Evolutionary conservation across 1,140 invertebrate species (phyloP), one percentile per base, ranked within the genome.

Genomic region (Mycetomoellerius zeteki): DNA sequence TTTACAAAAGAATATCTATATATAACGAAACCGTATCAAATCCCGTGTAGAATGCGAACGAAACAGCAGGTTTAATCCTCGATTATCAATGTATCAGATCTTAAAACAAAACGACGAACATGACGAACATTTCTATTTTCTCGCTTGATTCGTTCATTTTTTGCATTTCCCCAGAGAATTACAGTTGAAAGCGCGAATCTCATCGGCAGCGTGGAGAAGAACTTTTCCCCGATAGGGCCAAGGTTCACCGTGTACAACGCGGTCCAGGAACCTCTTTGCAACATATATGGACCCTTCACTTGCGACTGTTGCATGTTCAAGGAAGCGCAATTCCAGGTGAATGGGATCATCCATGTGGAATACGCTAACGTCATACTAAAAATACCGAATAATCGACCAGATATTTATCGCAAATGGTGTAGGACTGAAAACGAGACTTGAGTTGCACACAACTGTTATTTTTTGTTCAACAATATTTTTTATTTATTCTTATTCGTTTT

Each of bases 201-300:
- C 1, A 90, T 94, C 6, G 94, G 94, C 0, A 92, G 89, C 16
- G 88, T 94, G 8, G 92, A 94, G 52, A 88, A 94, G 65, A 93
- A 94, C 75, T 93, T 91, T 50, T 88, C 86, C n/a, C 3, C 93
- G 7, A 50, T 94, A 0, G 89, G 92, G 0, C 85, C 89, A 0
- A 92, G 86, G 21, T 94, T 94, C 27, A 94, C 93, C 6, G 91
- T 94, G 1, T 94, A 94, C 43, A 84, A 94, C 37, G 86, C 76
- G 0, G 27, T 16, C 0, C 75, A 85, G 6, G 75, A 78, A 2
- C 56, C 88, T 2, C 71, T 94, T 14, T 93, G 92, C 56, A 76
- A 90, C 10, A 93, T 94, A n/a, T 50, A 92, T 1, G 93, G 93
- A 0, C 93, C 94, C 0, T 93, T 91, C 50, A 60, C 93, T 27